These are phyloP conservation scores for Andricus curvator DNA, from an alignment of 2,888 invertebrate species.

Conservation along the genomic window DNA sequence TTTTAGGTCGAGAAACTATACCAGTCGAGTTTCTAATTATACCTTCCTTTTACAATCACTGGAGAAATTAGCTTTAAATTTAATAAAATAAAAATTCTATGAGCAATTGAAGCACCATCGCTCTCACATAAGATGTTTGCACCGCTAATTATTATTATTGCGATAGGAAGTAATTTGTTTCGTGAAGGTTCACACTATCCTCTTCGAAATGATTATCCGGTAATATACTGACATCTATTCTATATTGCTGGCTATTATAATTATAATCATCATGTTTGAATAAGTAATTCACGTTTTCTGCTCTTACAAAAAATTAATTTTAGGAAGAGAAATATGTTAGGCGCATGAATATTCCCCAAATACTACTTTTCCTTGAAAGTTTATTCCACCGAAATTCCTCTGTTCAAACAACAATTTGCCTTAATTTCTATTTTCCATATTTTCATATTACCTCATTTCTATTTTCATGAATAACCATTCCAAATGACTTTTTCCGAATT, in stretches of 20 bases:
- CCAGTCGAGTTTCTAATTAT: constrained; percentile 26
- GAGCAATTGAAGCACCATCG: neutral
- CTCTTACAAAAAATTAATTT: neutral
- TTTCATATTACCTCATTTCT: no score
- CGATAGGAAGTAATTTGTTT: neutral
- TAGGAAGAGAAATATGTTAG: neutral
- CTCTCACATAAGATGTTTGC: neutral
- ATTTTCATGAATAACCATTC: no score
- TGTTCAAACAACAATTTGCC: no score
- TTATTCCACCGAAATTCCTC: no score
- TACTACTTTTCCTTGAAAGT: no score
- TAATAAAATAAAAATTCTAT: neutral
- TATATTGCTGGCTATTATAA: neutral
- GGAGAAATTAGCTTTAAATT: constrained; percentile 26
- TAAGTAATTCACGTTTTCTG: neutral
- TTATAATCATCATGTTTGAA: neutral
- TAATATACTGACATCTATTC: neutral
- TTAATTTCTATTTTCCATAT: no score
- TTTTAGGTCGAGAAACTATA: constrained; percentile 22
- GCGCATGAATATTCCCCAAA: no score
- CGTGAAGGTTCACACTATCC: neutral
- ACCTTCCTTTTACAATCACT: constrained; percentile 25
- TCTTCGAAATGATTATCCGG: neutral
- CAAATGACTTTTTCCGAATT: no score
- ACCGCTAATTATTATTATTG: constrained; percentile 9